Evolutionary conservation across 2,888 invertebrate genomes (phyloP).

Genomic region (Geophilus truncorum): DNA sequence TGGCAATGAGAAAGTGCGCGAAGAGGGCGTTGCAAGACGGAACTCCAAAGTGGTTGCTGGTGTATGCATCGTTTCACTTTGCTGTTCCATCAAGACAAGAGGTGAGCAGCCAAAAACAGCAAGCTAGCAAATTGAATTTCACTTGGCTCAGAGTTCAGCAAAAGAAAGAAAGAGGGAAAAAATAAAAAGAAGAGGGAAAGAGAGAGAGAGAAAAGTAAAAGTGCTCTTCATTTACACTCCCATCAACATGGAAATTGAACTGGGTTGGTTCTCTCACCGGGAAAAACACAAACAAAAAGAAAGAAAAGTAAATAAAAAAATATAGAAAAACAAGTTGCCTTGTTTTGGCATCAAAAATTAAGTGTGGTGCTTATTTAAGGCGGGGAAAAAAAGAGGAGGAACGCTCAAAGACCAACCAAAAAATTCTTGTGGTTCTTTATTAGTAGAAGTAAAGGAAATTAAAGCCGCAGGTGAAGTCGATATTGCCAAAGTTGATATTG

Average conservation of each 20-base stretch:
- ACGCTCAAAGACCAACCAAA: neutral
- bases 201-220: neutral
- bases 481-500: too few species aligned
- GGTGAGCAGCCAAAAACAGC: neutral
- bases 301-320: neutral
- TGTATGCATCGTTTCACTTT: conserved; percentile 15
- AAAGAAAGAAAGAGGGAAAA: neutral
- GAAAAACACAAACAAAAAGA: neutral
- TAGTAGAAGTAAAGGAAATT: too few species aligned
- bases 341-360: neutral
- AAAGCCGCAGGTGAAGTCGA: too few species aligned
- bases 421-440: too few species aligned
- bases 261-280: neutral
- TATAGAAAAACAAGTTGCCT: neutral
- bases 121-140: neutral
- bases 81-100: conserved; percentile 1
- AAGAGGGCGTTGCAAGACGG: neutral
- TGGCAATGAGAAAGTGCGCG: neutral
- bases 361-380: neutral
- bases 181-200: too few species aligned
- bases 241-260: neutral
- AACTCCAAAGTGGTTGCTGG: neutral
- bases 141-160: neutral
- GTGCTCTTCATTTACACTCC: neutral
- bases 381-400: neutral